These are phyloP conservation scores for Asobara japonica DNA, from an alignment of 1,140 invertebrate species.

Conservation along the genomic window DNA sequence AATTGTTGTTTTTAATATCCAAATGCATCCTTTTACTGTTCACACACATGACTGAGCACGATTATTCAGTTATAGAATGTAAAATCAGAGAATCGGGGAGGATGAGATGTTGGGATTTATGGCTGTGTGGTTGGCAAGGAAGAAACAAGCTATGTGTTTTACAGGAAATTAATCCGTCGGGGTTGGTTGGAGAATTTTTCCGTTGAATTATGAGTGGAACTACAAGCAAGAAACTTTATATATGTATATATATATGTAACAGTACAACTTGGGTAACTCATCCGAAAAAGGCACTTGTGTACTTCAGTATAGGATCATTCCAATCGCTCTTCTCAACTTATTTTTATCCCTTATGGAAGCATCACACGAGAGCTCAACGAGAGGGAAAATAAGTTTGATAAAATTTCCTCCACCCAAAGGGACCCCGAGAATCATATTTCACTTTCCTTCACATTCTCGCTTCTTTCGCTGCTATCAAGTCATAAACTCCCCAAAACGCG, in stretches of 20 bases:
- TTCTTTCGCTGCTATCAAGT: neutral
- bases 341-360: neutral
- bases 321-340: neutral
- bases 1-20: neutral
- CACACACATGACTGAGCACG: neutral
- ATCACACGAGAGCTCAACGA: neutral
- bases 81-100: neutral
- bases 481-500: neutral
- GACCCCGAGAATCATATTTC: neutral
- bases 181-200: neutral
- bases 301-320: neutral
- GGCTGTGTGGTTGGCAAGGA: neutral
- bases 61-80: constrained; percentile 3
- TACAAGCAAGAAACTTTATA: neutral
- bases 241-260: no score
- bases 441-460: neutral
- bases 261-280: neutral
- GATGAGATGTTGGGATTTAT: neutral
- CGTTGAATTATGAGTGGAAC: neutral
- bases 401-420: neutral
- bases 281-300: neutral
- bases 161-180: neutral
- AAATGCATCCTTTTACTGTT: neutral
- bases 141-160: constrained; percentile 6
- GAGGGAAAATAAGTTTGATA: neutral